A percentile compares a stretch with the other conserved stretches of the same genome.
Conservation (phyloP, 2,797 vertebrate species). For the Enteromius argenteus region DNA sequence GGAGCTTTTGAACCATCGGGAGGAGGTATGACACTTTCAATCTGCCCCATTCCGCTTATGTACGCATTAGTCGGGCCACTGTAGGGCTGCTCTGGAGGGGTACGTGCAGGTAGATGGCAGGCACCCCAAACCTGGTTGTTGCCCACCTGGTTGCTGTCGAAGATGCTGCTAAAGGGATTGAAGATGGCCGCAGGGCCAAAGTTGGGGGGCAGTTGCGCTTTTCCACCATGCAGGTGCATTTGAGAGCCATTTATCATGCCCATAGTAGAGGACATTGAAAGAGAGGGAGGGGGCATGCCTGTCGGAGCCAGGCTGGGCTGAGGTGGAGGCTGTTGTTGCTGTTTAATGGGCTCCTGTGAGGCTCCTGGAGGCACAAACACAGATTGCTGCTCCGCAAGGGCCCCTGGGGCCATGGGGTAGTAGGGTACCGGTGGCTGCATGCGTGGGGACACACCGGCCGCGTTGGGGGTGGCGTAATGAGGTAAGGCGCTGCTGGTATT, state of each 20-base stretch:
- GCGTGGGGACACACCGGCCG: conserved; percentile 90
- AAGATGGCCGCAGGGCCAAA: conserved; percentile 93
- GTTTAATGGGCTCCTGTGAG: conserved; percentile 81
- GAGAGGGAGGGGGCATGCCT: conserved; percentile 73
- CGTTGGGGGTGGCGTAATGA: conserved; percentile 90
- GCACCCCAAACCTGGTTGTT: conserved; percentile 96
- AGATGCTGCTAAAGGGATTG: conserved; percentile 97
- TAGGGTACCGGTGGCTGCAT: conserved; percentile 94
- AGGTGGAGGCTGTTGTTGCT: conserved; percentile 74
- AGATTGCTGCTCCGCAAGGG: conserved; percentile 85
- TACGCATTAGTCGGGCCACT: conserved; percentile 85
- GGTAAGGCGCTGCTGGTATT: conserved; percentile 91
- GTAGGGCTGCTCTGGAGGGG: conserved; percentile 90
- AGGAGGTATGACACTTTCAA: conserved; percentile 89
- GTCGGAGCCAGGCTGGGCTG: conserved; percentile 72
- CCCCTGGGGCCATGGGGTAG: conserved; percentile 87
- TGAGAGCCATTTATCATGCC: conserved; percentile 96
- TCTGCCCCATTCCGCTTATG: conserved; percentile 89
- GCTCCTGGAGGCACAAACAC: conserved; percentile 91
- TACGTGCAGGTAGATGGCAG: conserved; percentile 89
- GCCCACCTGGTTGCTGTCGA: conserved; percentile 93
- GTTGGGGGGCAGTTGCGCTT: conserved; percentile 89
- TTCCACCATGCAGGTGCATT: conserved; percentile 91
- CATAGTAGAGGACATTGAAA: conserved; percentile 89
- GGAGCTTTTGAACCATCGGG: conserved; percentile 95